Base-by-base conservation (phyloP, 2,113 vertebrate species). In the Gallinago paraguaiae region DNA sequence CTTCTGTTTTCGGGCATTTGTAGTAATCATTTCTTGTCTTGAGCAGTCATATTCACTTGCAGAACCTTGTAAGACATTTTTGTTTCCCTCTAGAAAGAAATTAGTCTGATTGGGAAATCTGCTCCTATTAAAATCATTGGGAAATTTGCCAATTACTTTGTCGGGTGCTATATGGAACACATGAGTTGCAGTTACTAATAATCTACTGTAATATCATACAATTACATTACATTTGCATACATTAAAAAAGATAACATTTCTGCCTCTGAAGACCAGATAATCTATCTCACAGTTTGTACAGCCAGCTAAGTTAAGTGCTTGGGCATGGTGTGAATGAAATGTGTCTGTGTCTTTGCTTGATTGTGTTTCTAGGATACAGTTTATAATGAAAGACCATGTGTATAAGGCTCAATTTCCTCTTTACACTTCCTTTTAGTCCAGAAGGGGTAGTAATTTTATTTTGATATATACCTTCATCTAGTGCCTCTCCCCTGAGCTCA, bases 171-270 rank as follows among this genome's bases (percentile, higher is more conserved):
- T 78, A 63, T 82, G 78, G 88, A 92, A 57, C 41, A 63, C 88
- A 28, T 50, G 77, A 76, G 54, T 87, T 93, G 88, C 69, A 79
- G 65, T 84, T 89, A 59, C 77, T 94, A 95, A 89, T 96, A 96
- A 95, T 82, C 77, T 91, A 27, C 69, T 28, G n/a, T 92, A 89
- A 89, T 89, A 85, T 85, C 67, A 31, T 79, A 79, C 77, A 78
- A 86, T 89, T 94, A 68, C n/a, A 41, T 84, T 65, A 45, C 37
- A 93, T 92, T 92, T 95, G 37, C 88, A 91, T 91, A 22, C 77
- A 91, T 94, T 87, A 43, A 93, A 65, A 93, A 89, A 76, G 57
- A 84, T 85, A 91, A 68, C 37, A 72, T 79, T 94, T 92, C 54
- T 93, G 65, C 61, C 83, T 92, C 83, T 84, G 50, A 87, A 87